These are phyloP conservation scores for Macrobrachium nipponense DNA, from an alignment of 1,140 invertebrate species.

Conservation along the genomic window DNA sequence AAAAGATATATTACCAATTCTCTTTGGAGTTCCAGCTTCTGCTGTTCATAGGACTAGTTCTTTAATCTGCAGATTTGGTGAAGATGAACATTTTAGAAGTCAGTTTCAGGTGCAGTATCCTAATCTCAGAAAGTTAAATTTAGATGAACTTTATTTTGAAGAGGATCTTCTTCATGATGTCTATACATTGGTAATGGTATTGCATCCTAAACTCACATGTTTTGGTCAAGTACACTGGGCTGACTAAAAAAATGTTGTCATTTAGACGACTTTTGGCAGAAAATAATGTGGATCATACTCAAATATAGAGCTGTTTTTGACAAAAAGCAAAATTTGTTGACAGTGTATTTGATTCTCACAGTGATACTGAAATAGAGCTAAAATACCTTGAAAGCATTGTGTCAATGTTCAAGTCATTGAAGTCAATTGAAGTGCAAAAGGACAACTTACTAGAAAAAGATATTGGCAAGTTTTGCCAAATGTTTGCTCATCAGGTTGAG, in stretches of 20 bases:
- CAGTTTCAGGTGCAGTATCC: conserved; percentile 29
- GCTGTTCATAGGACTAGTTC: neutral
- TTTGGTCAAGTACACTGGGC: conserved; percentile 43
- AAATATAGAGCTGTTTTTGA: conserved; percentile 23
- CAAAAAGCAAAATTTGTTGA: conserved; percentile 47
- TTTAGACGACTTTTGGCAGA: conserved; percentile 22
- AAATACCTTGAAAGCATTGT: conserved; percentile 19
- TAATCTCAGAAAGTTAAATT: conserved; percentile 32
- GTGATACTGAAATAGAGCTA: conserved; percentile 13
- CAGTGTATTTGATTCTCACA: conserved; percentile 1
- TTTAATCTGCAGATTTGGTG: conserved; percentile 15
- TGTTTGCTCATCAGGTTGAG: conserved; percentile 13
- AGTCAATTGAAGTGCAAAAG: conserved; percentile 40
- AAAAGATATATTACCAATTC: conserved; percentile 31
- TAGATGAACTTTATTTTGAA: conserved; percentile 42
- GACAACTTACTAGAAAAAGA: conserved; percentile 18
- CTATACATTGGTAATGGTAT: conserved; percentile 24
- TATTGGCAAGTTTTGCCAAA: conserved; percentile 23
- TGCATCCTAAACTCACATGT: conserved; percentile 29
- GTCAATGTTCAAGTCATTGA: conserved; percentile 31
- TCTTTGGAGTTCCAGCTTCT: conserved; percentile 28
- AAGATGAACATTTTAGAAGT: conserved; percentile 31
- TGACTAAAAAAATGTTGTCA: conserved; percentile 26
- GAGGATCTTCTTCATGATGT: conserved; percentile 25
- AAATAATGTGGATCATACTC: conserved; percentile 9